Base-by-base conservation (phyloP, 1,140 invertebrate genomes). In the Camponotus vicinus region DNA sequence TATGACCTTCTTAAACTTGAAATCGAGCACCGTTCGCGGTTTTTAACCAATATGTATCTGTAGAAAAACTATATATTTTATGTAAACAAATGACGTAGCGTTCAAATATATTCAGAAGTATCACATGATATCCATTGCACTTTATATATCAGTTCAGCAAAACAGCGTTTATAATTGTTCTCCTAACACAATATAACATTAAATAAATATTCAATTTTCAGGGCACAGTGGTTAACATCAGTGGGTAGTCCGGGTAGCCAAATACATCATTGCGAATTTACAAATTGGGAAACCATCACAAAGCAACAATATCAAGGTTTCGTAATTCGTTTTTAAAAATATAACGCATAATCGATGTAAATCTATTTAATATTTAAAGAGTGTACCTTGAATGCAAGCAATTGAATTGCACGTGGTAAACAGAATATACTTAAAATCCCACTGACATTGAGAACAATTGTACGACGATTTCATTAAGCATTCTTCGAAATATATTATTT, bases 241-340 rank as follows among this genome's bases (percentile, higher is more conserved):
- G 97, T 97, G 11, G 98, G 98, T 32, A 98, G 98, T 86, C 98
- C 98, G 0, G 98, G 97, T 69, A 97, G 97, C 92, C 96, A 97
- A 94, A 98, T 99, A 84, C 97, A 98, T 86, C 96, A 96, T 64
- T 98, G 97, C 91, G 97, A 98, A 86, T 96, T 98, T 37, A 96
- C 96, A 64, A 98, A 98, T 93, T 97, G 97, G 96, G 97, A 97
- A 91, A 97, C 97, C 90, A 95, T 98, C 32, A 96, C 97, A n/a
- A 96, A 96, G 90, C 96, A 97, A 85, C 97, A 98, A 79, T 98
- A 98, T 94, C 96, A 96, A 92, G 97, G 97, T 86, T 99, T 98
- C 93, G 97, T 96, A 69, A 97, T 98, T 95, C 96, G 98, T 90
- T 98, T 98, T 95, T 98, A 95, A 97, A 64, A 37, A 8, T 61